Percentiles rank a stretch among this genome's conserved stretches.
Conservation (phyloP, 2,888 invertebrate genomes). For the Pristionchus japonicus region DNA sequence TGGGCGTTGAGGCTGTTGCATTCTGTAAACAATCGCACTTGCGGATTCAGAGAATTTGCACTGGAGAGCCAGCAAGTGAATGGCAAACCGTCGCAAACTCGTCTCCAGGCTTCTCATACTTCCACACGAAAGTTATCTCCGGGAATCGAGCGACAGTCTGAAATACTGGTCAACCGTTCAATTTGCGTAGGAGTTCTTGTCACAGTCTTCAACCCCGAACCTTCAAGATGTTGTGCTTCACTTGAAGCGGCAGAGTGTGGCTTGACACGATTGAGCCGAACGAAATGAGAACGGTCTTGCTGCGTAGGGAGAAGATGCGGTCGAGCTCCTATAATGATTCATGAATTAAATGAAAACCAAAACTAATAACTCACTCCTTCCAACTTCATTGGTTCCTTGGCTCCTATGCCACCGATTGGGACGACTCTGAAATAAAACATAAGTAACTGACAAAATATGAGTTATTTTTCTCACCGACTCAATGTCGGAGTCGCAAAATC, state of each 20-base stretch:
- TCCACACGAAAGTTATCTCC: neutral
- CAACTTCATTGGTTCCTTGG: neutral
- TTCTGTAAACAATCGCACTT: neutral
- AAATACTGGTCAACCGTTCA: too few species aligned
- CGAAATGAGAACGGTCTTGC: neutral
- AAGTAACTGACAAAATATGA: too few species aligned
- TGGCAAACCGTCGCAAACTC: neutral
- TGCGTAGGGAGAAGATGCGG: neutral
- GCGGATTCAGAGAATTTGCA: neutral
- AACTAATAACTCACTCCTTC: neutral
- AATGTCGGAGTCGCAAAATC: slow-evolving; percentile 21
- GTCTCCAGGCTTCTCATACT: neutral
- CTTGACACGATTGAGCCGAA: neutral
- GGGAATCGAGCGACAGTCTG: neutral
- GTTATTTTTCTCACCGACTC: neutral
- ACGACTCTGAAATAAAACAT: neutral
- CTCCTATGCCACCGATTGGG: neutral
- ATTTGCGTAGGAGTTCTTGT: too few species aligned
- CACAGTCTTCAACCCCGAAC: neutral
- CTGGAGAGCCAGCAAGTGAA: neutral
- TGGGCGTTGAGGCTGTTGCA: neutral
- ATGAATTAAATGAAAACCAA: neutral
- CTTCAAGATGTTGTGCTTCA: neutral
- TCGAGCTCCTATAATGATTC: neutral
- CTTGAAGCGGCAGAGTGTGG: neutral